These are phyloP conservation scores for Coranthus polyacanthus DNA, from an alignment of 2,797 vertebrate species.

Conservation along the genomic window DNA sequence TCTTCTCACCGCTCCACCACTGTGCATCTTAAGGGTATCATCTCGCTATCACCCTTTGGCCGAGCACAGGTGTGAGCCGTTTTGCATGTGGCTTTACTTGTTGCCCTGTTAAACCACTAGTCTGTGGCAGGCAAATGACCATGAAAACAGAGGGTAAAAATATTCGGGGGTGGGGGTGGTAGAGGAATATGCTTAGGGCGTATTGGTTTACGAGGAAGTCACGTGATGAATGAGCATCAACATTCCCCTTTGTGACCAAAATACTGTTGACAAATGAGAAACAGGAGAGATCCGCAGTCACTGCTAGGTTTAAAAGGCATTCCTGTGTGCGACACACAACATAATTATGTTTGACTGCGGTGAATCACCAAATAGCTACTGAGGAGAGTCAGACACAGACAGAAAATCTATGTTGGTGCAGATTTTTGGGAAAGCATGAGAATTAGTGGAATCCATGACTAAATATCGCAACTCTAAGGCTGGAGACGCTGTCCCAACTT, in stretches of 20 bases:
- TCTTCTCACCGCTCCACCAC: slow-evolving; percentile 38
- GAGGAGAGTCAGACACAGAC: not conserved
- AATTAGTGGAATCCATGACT: too few species aligned
- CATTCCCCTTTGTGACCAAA: slow-evolving; percentile 27
- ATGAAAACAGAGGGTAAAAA: slow-evolving; percentile 61
- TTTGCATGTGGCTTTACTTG: slow-evolving; percentile 7
- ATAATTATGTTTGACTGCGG: slow-evolving; percentile 7
- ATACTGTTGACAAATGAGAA: slow-evolving; percentile 48
- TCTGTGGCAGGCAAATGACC: slow-evolving; percentile 4
- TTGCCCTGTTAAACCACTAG: slow-evolving; percentile 10
- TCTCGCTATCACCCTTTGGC: slow-evolving; percentile 18
- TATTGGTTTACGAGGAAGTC: slow-evolving; percentile 50
- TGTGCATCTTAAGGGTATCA: slow-evolving; percentile 43
- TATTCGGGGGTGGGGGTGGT: slow-evolving; percentile 38
- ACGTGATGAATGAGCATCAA: slow-evolving; percentile 28
- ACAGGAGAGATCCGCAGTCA: slow-evolving; percentile 24
- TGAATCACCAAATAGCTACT: not conserved
- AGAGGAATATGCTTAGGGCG: not conserved
- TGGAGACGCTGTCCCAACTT: too few species aligned
- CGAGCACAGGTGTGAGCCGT: slow-evolving; percentile 10
- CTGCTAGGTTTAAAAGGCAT: slow-evolving; percentile 1
- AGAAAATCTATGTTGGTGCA: not conserved
- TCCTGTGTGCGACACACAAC: slow-evolving; percentile 20
- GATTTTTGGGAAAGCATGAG: too few species aligned
- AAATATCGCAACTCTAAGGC: too few species aligned